phyloP scores from a whole-genome alignment of 2,113 vertebrate species.

The Scolopax mira region DNA sequence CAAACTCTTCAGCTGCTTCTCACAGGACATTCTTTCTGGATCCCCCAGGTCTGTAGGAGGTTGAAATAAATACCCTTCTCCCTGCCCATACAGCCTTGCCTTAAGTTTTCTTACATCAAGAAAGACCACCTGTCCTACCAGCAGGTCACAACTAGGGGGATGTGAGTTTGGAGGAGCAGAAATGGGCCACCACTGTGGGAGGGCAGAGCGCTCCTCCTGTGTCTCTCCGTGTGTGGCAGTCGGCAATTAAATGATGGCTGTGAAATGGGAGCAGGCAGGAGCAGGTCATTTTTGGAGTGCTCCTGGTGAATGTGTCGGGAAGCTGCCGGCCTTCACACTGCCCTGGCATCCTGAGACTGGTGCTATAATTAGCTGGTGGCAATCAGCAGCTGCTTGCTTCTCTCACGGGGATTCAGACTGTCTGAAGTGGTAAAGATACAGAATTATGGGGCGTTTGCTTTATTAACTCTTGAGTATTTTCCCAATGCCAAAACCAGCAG shows the following conservation, averaged over 20 bases:
- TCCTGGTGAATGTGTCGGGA: constrained; percentile 45
- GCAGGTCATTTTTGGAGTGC: constrained; percentile 33
- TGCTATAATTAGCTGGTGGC: constrained; percentile 66
- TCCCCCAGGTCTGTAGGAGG: background rate
- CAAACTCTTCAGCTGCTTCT: background rate
- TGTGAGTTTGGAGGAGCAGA: background rate
- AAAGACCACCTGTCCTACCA: background rate
- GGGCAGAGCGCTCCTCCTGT: background rate
- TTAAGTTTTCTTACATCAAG: background rate
- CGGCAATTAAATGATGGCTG: background rate
- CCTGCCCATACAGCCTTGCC: background rate
- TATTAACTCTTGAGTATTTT: background rate
- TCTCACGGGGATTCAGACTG: background rate
- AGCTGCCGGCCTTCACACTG: constrained; percentile 41
- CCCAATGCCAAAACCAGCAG: background rate
- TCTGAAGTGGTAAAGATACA: background rate
- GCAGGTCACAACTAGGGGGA: background rate
- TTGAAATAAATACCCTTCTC: background rate
- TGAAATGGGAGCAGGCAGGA: background rate
- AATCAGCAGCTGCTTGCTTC: background rate
- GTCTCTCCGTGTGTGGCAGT: background rate
- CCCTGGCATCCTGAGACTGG: background rate
- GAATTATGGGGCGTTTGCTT: background rate
- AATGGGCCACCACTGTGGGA: rapidly evolving
- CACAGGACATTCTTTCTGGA: background rate